phyloP scores from a whole-genome alignment of 2,888 invertebrate species.

The Andrena praecox region DNA sequence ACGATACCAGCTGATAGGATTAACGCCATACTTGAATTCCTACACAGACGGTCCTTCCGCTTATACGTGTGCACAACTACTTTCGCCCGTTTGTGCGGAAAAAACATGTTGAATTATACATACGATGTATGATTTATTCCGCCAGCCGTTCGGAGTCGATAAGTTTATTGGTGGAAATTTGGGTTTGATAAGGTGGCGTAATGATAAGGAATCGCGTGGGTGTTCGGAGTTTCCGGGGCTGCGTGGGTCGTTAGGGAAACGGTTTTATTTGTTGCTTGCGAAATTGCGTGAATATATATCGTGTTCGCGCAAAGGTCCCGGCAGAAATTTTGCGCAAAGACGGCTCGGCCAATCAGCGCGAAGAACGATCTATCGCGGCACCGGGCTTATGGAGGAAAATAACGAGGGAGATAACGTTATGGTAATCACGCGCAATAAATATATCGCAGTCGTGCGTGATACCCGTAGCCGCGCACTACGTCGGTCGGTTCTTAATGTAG shows the following conservation, averaged over 20 bases:
- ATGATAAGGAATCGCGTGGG: not conserved
- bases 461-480: constrained; percentile 59
- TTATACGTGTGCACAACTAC: not conserved
- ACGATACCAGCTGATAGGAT: constrained; percentile 78
- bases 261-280: not conserved
- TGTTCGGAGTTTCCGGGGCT: not conserved
- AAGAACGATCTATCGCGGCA: constrained; percentile 15
- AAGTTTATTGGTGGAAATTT: not conserved
- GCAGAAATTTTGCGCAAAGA: not conserved
- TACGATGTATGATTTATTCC: not conserved
- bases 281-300: not conserved
- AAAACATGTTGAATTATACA: not conserved
- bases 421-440: not conserved
- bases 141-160: not conserved
- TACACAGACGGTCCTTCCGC: constrained; percentile 5
- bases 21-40: constrained; percentile 70
- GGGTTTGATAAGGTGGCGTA: not conserved
- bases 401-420: constrained; percentile 15
- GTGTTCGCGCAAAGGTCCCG: not conserved
- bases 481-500: constrained; percentile 29
- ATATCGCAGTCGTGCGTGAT: constrained; percentile 65
- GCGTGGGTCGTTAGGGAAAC: not conserved
- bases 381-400: constrained; percentile 10
- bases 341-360: constrained; percentile 28
- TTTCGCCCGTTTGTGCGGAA: not conserved